phyloP scores from a whole-genome alignment of 2,888 invertebrate species.

The Drosophila leonis region DNA sequence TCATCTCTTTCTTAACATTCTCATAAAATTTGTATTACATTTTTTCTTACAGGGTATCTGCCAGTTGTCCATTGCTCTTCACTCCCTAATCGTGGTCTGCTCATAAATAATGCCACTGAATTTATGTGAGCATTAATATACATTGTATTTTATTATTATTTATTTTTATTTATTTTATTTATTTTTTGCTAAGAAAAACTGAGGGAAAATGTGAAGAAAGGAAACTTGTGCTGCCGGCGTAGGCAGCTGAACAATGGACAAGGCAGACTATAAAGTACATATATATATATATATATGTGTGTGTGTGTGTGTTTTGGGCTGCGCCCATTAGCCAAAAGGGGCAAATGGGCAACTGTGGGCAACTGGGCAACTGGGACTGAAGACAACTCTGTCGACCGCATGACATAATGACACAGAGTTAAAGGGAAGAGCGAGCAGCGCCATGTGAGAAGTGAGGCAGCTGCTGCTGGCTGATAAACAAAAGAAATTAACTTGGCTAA shows the following conservation, averaged over 20 bases:
- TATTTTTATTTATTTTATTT: background rate
- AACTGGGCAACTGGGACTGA: conserved; percentile 19
- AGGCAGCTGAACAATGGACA: conserved; percentile 20
- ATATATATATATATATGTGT: background rate
- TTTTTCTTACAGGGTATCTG: conserved; percentile 5
- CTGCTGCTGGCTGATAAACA: conserved; percentile 28
- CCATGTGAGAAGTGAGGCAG: conserved; percentile 28
- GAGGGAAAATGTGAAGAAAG: conserved; percentile 26
- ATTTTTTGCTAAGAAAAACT: conserved; percentile 11
- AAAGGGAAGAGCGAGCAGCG: conserved; percentile 25
- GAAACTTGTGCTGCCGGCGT: conserved; percentile 20
- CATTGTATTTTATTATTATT: conserved; percentile 27
- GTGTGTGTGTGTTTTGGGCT: conserved; percentile 9
- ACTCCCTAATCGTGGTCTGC: background rate
- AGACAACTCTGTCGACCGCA: conserved; percentile 47
- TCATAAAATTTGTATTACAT: background rate
- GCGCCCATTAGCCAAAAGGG: conserved; percentile 30
- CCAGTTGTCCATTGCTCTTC: background rate
- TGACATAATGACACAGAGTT: conserved; percentile 66
- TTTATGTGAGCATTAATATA: conserved; percentile 42
- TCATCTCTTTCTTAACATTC: too few relatives aligned
- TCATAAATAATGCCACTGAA: conserved; percentile 27
- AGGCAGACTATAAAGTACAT: conserved; percentile 3
- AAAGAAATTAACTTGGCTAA: conserved; percentile 46
- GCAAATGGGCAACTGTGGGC: conserved; percentile 12